These are phyloP conservation scores for Cyclina sinensis DNA, from an alignment of 1,140 invertebrate species.

Conservation along the genomic window DNA sequence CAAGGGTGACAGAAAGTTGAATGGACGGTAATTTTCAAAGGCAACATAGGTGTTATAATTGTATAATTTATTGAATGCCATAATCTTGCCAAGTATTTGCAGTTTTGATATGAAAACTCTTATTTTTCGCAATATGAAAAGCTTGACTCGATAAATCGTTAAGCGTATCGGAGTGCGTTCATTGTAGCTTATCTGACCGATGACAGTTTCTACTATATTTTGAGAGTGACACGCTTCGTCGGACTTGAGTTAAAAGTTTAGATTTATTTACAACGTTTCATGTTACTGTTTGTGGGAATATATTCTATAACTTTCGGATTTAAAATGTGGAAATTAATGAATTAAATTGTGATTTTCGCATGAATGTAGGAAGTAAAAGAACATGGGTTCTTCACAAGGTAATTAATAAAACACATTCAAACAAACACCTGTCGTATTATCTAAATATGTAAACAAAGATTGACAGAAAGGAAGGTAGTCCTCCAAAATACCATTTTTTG, in stretches of 20 bases:
- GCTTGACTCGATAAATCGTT: slow-evolving; percentile 10
- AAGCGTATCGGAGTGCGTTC: slow-evolving; percentile 12
- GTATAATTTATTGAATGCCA: slow-evolving; percentile 16
- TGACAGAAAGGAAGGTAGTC: background rate
- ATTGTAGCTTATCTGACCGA: slow-evolving; percentile 30
- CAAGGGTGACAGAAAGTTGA: background rate
- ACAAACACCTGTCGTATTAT: background rate
- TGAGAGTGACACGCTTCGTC: slow-evolving; percentile 43
- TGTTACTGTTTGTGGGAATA: slow-evolving; percentile 43
- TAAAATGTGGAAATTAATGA: slow-evolving; percentile 30
- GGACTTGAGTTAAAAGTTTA: background rate
- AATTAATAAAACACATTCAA: slow-evolving; percentile 3
- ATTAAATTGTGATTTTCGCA: background rate
- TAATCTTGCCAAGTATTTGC: slow-evolving; percentile 51
- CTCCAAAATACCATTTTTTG: background rate
- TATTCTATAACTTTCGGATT: slow-evolving; percentile 15
- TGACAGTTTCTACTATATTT: slow-evolving; percentile 50
- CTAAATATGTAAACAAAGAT: slow-evolving; percentile 22
- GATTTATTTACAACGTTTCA: slow-evolving; percentile 48
- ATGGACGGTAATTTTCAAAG: background rate
- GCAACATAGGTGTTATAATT: slow-evolving; percentile 36
- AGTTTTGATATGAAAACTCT: slow-evolving; percentile 48
- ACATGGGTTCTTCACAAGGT: background rate
- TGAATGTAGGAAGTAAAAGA: background rate
- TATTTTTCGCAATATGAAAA: slow-evolving; percentile 43